phyloP scores from a whole-genome alignment of 2,113 vertebrate genomes.

The Okapia johnstoni region DNA sequence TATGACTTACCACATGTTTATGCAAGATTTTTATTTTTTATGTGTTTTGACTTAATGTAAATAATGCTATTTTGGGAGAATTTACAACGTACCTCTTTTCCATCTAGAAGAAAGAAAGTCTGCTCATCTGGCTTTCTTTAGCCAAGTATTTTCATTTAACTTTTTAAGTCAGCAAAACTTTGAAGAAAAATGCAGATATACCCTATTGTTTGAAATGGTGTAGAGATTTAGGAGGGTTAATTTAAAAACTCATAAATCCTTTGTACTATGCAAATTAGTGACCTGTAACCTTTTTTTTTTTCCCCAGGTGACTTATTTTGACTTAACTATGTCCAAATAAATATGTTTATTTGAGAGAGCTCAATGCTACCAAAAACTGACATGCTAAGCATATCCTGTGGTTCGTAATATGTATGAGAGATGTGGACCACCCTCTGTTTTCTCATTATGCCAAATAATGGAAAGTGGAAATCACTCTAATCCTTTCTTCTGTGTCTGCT shows the following conservation, averaged over 20 bases:
- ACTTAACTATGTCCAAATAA: constrained; percentile 74
- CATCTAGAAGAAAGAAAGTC: constrained; percentile 4
- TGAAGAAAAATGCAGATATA: constrained; percentile 30
- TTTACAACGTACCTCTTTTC: constrained; percentile 16
- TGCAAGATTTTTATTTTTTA: not conserved
- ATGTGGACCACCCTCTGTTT: constrained; percentile 87
- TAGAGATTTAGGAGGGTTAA: constrained; percentile 73
- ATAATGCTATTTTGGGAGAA: not conserved
- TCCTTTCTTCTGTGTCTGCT: constrained; percentile 84
- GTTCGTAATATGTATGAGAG: constrained; percentile 80
- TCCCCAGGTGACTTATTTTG: constrained; percentile 77
- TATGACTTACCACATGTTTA: not conserved
- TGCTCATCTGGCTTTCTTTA: not conserved
- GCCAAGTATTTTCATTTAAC: not conserved
- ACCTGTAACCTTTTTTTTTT: constrained; percentile 69
- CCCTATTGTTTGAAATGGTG: constrained; percentile 42
- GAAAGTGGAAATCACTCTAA: constrained; percentile 89
- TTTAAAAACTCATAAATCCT: constrained; percentile 69
- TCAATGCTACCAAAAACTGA: constrained; percentile 78
- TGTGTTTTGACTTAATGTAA: not conserved
- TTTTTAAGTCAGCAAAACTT: constrained; percentile 42
- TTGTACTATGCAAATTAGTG: constrained; percentile 78
- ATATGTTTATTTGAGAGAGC: constrained; percentile 78
- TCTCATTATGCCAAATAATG: constrained; percentile 89
- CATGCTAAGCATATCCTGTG: constrained; percentile 82